These are phyloP conservation scores for Pomacea canaliculata DNA, from an alignment of 2,888 invertebrate genomes.

Conservation along the genomic window DNA sequence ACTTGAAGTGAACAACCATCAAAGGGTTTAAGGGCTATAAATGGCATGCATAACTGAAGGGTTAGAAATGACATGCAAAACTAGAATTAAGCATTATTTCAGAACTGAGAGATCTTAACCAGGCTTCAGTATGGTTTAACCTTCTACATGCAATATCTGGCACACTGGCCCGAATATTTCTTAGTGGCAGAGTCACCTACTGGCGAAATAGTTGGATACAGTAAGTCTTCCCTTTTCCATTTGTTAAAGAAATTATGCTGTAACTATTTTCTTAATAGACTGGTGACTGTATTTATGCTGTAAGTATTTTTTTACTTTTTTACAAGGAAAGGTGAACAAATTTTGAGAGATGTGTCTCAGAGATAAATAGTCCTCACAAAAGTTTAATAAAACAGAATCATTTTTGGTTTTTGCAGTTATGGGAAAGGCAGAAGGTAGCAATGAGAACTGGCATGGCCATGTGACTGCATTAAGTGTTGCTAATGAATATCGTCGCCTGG, in stretches of 20 bases:
- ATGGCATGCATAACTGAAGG: too few species aligned
- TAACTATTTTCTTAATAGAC: not conserved
- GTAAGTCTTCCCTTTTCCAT: constrained; percentile 75
- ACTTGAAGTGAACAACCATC: too few species aligned
- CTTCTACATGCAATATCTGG: constrained; percentile 97
- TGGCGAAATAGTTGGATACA: constrained; percentile 98
- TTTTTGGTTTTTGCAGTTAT: constrained; percentile 79
- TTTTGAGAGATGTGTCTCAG: too few species aligned
- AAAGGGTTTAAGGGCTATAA: too few species aligned
- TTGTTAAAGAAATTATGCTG: not conserved
- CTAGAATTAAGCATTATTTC: too few species aligned
- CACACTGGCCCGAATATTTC: constrained; percentile 99
- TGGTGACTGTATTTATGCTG: too few species aligned
- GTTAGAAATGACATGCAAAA: too few species aligned
- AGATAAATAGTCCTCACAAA: too few species aligned
- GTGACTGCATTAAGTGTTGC: constrained; percentile 98
- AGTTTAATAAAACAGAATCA: too few species aligned
- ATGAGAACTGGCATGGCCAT: constrained; percentile 99
- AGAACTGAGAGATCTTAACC: constrained; percentile 32
- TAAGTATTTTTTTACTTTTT: too few species aligned
- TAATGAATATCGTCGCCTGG: constrained; percentile 91
- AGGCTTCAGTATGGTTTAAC: constrained; percentile 70
- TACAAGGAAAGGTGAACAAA: too few species aligned
- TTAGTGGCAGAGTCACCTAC: constrained; percentile 96
- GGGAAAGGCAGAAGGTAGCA: constrained; percentile 97